These are phyloP conservation scores for Trissonchulus sp. DNA, from an alignment of 2,888 invertebrate species.

Conservation along the genomic window DNA sequence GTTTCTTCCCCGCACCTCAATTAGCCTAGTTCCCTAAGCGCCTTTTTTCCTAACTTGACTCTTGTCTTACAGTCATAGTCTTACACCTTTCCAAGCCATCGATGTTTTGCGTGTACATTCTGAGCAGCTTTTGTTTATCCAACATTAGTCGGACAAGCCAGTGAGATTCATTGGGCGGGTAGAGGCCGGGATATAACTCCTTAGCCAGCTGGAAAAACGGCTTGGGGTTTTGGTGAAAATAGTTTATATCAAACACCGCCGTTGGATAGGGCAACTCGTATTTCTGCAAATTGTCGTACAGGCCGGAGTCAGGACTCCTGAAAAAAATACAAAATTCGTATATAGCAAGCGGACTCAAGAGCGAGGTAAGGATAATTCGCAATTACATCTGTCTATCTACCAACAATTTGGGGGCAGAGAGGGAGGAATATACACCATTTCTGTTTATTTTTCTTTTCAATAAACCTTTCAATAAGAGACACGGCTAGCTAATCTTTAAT, in stretches of 20 bases:
- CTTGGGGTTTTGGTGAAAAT: slow-evolving; percentile 60
- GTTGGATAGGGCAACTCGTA: slow-evolving; percentile 83
- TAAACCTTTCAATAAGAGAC: too few species aligned
- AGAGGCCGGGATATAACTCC: slow-evolving; percentile 55
- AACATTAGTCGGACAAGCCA: slow-evolving; percentile 54
- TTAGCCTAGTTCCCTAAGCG: too few species aligned
- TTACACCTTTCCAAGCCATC: slow-evolving; percentile 56
- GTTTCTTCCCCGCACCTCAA: too few species aligned
- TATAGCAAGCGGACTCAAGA: too few species aligned
- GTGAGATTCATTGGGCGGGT: slow-evolving; percentile 55
- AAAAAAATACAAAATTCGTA: slow-evolving; percentile 56
- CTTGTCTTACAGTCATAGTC: too few species aligned
- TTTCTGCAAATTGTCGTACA: slow-evolving; percentile 81
- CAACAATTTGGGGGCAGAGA: neutral
- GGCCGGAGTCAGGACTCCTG: slow-evolving; percentile 78
- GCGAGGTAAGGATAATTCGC: too few species aligned
- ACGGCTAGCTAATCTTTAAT: too few species aligned
- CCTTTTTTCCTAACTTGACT: too few species aligned
- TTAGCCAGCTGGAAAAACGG: slow-evolving; percentile 56
- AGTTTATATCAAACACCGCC: slow-evolving; percentile 80
- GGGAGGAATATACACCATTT: too few species aligned
- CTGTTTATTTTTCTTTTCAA: too few species aligned
- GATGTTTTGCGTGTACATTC: slow-evolving; percentile 57
- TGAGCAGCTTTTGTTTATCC: slow-evolving; percentile 52
- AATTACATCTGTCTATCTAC: too few species aligned